These are phyloP conservation scores for Nomada ferruginata DNA, from an alignment of 2,888 invertebrate genomes.

Conservation along the genomic window DNA sequence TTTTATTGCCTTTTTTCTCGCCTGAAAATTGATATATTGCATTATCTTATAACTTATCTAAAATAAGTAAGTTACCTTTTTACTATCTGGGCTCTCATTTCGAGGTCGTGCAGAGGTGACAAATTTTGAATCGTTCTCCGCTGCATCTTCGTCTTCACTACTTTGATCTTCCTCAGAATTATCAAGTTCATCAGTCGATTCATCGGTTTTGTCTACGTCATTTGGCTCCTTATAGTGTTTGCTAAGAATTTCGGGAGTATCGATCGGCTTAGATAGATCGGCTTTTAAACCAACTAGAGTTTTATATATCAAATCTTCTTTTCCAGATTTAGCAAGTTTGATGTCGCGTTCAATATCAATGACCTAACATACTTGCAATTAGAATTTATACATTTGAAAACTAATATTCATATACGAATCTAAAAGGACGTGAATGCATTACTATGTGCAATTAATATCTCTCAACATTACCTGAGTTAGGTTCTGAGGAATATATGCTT, in stretches of 20 bases:
- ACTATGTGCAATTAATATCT: slow-evolving; percentile 12
- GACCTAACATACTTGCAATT: slow-evolving; percentile 85
- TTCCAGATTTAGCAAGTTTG: slow-evolving; percentile 90
- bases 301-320: slow-evolving; percentile 92
- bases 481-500: slow-evolving; percentile 96
- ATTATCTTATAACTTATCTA: not conserved
- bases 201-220: slow-evolving; percentile 76
- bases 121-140: slow-evolving; percentile 85
- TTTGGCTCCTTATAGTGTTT: slow-evolving; percentile 62
- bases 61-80: slow-evolving; percentile 85
- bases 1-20: slow-evolving; percentile 94
- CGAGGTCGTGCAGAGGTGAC: slow-evolving; percentile 89
- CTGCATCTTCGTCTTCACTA: slow-evolving; percentile 71
- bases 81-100: slow-evolving; percentile 92
- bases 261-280: slow-evolving; percentile 90
- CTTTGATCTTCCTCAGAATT: slow-evolving; percentile 68
- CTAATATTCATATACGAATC: slow-evolving; percentile 23
- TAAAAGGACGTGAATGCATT: not conserved
- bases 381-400: slow-evolving; percentile 34
- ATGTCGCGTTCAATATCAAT: slow-evolving; percentile 95
- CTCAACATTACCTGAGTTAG: slow-evolving; percentile 90
- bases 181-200: slow-evolving; percentile 79
- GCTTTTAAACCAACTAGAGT: slow-evolving; percentile 94
- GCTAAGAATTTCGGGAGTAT: slow-evolving; percentile 88
- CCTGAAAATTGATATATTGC: slow-evolving; percentile 78